A percentile compares a stretch with the other conserved stretches of the same genome.
Conservation (phyloP, 1,140 invertebrate genomes). For the Drosophila bocqueti region DNA sequence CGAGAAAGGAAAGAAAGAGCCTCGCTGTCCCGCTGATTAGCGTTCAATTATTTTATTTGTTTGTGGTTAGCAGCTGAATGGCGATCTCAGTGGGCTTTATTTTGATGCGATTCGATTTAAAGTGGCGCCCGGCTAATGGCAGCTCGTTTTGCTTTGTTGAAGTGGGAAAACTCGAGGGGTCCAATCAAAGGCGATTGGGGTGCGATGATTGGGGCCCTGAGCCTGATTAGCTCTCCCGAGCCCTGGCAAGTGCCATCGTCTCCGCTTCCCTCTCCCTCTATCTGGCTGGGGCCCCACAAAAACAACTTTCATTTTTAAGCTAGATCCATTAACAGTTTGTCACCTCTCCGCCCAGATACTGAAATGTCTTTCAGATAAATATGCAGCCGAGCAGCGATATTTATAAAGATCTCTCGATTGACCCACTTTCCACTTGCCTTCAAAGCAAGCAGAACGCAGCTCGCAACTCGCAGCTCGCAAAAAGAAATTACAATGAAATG, state of each 20-base stretch:
- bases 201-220: constrained; percentile 49
- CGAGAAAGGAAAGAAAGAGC: constrained; percentile 33
- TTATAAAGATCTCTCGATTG: constrained; percentile 64
- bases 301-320: too few species aligned
- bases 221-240: constrained; percentile 33
- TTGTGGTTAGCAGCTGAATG: constrained; percentile 49
- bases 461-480: constrained; percentile 44
- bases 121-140: constrained; percentile 52
- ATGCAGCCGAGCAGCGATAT: constrained; percentile 46
- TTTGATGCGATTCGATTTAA: constrained; percentile 46
- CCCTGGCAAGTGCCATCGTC: constrained; percentile 27
- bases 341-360: constrained; percentile 35
- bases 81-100: constrained; percentile 40
- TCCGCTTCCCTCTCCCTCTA: neutral
- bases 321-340: constrained; percentile 36
- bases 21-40: constrained; percentile 45
- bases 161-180: constrained; percentile 24
- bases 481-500: constrained; percentile 57
- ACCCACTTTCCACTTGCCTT: constrained; percentile 54
- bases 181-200: constrained; percentile 31
- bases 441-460: constrained; percentile 31
- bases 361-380: constrained; percentile 60
- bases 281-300: neutral
- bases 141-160: constrained; percentile 42
- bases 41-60: constrained; percentile 65